phyloP scores from a whole-genome alignment of 2,888 invertebrate species.

The Orgyia antiqua region DNA sequence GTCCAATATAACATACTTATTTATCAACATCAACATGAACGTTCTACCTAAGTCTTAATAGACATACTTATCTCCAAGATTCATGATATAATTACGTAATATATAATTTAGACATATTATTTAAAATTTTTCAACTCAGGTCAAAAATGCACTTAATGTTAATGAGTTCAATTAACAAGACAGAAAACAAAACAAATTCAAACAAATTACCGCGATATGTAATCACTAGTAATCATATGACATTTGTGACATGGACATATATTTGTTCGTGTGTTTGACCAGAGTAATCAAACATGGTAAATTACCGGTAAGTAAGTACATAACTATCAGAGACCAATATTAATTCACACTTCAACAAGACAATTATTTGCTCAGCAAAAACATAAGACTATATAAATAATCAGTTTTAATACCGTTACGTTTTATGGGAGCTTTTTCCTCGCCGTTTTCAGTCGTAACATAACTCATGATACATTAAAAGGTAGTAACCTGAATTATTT shows the following conservation, averaged over 20 bases:
- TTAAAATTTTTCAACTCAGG: no score
- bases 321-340: slow-evolving; percentile 10
- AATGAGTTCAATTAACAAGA: no score
- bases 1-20: no score
- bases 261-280: slow-evolving; percentile 11
- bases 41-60: no score
- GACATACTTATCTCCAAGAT: no score
- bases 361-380: slow-evolving; percentile 6
- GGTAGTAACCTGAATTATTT: slow-evolving; percentile 16
- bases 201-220: no score
- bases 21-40: no score
- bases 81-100: no score
- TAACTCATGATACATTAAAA: slow-evolving; percentile 20
- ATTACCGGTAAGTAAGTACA: slow-evolving; percentile 6
- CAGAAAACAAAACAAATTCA: no score
- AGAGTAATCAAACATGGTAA: slow-evolving; percentile 12
- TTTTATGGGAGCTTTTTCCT: slow-evolving; percentile 19
- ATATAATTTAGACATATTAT: no score
- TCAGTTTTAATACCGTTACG: slow-evolving; percentile 19
- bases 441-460: slow-evolving; percentile 12
- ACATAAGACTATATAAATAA: slow-evolving; percentile 2
- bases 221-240: slow-evolving; percentile 4
- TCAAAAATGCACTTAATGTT: no score
- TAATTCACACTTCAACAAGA: slow-evolving; percentile 13
- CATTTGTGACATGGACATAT: slow-evolving; percentile 4